Base-by-base conservation (phyloP, 2,888 invertebrate genomes). In the Nemapogon koenigi region DNA sequence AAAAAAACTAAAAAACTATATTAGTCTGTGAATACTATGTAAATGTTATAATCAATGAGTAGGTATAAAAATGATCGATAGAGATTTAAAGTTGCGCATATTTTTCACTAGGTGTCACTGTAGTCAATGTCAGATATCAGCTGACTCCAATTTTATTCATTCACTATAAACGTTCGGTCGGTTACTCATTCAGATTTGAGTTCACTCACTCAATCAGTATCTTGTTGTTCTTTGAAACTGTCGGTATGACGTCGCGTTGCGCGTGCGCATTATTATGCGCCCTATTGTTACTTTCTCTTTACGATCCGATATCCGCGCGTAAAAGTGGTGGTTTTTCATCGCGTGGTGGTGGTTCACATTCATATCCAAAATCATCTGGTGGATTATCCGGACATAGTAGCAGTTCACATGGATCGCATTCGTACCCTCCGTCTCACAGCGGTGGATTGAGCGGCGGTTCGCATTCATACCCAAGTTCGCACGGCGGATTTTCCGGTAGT, bases 211-310 rank as follows among this genome's bases (percentile, higher is more conserved):
- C n/a, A n/a, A n/a, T n/a, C n/a, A n/a, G n/a, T n/a, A n/a, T n/a
- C n/a, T n/a, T n/a, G n/a, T n/a, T n/a, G n/a, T n/a, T n/a, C n/a
- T n/a, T 40, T 35, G 14, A 38, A 27, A 6, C 7, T 13, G 39
- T 43, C 38, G 35, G 43, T 46, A 53, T 35, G 42, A 67, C 65
- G 65, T 50, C 51, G 42, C 46, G 49, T 25, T 46, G 49, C 22
- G 53, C 53, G 47, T 58, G 54, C 49, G 53, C 52, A 46, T 49
- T 68, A 28, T 49, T 68, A 41, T 62, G 59, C 47, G 57, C 58
- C 36, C 41, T 62, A 41, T 40, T 63, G 44, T 49, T 66, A 44
- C 39, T 69, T 49, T 52, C 53, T 42, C 39, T 52, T 35, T 46
- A 51, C 13, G 49, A 51, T 27, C 50, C 55, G 6, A 53, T 51